Base-by-base conservation (phyloP, 1,140 invertebrate species). In the Bilobella aurantiaca region DNA sequence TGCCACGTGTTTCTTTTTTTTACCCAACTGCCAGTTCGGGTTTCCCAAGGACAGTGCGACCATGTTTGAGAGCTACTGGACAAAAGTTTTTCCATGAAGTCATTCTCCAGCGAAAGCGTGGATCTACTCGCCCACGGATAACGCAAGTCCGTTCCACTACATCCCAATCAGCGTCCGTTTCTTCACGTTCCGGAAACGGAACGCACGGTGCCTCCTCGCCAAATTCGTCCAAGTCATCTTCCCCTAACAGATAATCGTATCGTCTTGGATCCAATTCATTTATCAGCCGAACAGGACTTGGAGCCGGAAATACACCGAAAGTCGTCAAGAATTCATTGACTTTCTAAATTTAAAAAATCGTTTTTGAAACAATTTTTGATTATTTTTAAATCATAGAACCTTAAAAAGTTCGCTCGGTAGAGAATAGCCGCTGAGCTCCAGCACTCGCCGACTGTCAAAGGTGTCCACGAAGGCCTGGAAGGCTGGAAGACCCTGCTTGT, bases 61-160 rank as follows among this genome's bases (percentile, higher is more conserved):
- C 69, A 28, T 63, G 14, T 29, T 70, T 70, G 14, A 70, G 60
- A 1, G 69, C 65, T 8, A 70, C 69, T 2, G 69, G 69, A 53
- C 69, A 70, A 0, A 70, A 29, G 53, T 70, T 70, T 47, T 62
- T 67, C 69, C 69, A 70, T 31, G 28, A n/a, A 2, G 63, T 65
- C 1, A 70, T 56, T 30, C 60, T 56, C 69, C 69, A 70, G 16
- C 63, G 62, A 37, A 62, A 42, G 27, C 34, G 32, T 34, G 31
- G 37, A 32, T 67, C 37, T 3, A 59, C 56, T 12, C 42, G 8
- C 3, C 49, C 49, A 16, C 37, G n/a, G 46, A 57, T 58, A 23
- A 30, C 31, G 23, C 42, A 64, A 30, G 65, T 59, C 58, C 47
- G 58, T n/a, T 65, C 28, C 0, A 62, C 58, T 18, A 59, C 37